Base-by-base conservation (phyloP, 2,888 invertebrate species). In the Philhelius pedissequus region DNA sequence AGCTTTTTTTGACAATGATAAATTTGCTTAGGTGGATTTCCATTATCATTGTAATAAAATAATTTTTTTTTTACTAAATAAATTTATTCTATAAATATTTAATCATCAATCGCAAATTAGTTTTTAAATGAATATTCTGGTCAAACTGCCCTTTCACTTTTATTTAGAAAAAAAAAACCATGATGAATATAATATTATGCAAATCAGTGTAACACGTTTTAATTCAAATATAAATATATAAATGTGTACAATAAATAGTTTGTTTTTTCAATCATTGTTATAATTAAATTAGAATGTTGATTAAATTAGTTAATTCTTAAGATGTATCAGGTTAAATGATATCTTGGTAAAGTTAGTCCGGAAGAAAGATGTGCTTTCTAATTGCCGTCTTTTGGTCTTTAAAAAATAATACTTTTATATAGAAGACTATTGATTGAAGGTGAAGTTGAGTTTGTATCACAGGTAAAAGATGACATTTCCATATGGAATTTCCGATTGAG, bases 101-200 rank as follows among this genome's bases (percentile, higher is more conserved):
- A 35, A 56, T 9, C 32, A 20, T 11, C 30, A 56, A 20, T 20
- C 1, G n/a, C 27, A 15, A 62, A 62, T 62, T 18, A 27, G 30
- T 43, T 70, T 70, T 32, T 43, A 15, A 30, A 69, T 43, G 27
- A 30, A 30, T 2, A 15, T 70, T 70, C 69, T 56, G 30, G 20
- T 32, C 45, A n/a, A 22, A 70, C 45, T 20, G 56, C 15, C 70
- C 70, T 58, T 70, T 70, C 56, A 70, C 70, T 70, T 70, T 70
- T 30, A 32, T 32, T 15, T 8, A n/a, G 35, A 35, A 48, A 58
- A 7, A 27, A 27, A 25, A 25, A 25, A 25, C 20, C 7, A 62
- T 58, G 22, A n/a, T 38, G 38, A 9, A 58, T 6, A 56, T 9
- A 9, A 20, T 15, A 6, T 13, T 45, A 62, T 62, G 43, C 62